These are phyloP conservation scores for Lepidocolaptes lacrymiger DNA, from an alignment of 2,797 vertebrate genomes.

Conservation along the genomic window DNA sequence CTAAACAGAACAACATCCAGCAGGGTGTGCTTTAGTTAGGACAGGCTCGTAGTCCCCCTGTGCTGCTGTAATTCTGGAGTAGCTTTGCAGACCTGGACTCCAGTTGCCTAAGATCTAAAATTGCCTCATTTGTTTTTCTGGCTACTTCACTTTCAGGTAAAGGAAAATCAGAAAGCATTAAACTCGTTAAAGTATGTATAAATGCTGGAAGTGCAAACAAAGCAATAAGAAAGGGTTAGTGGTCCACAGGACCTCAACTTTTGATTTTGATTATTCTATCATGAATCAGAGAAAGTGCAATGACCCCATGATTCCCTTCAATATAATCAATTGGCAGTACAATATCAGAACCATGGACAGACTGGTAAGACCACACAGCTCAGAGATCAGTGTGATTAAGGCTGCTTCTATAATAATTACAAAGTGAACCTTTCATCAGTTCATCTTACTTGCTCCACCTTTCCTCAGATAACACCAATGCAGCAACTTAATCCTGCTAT, in stretches of 20 bases:
- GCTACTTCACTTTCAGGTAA: background rate
- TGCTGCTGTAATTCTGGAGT: background rate
- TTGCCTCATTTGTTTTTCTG: background rate
- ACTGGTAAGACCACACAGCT: background rate
- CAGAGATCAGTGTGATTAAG: background rate
- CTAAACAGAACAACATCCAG: background rate
- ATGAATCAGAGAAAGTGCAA: background rate
- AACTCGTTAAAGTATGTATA: background rate
- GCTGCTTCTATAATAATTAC: background rate
- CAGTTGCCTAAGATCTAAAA: background rate
- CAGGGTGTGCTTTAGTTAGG: background rate
- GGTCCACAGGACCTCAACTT: background rate
- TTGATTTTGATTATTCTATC: background rate
- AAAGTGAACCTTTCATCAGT: background rate
- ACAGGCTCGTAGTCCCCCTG: background rate
- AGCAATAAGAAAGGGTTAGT: background rate
- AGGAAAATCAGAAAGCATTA: background rate
- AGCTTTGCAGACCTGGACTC: background rate
- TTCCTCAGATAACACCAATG: background rate
- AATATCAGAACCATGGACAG: background rate
- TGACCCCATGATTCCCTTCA: background rate
- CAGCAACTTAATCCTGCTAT: background rate
- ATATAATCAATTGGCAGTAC: background rate
- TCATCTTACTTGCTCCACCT: constrained; percentile 12
- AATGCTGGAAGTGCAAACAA: background rate